Evolutionary conservation across 2,113 vertebrate genomes (phyloP).

Genomic region (Capricornis sumatraensis): DNA sequence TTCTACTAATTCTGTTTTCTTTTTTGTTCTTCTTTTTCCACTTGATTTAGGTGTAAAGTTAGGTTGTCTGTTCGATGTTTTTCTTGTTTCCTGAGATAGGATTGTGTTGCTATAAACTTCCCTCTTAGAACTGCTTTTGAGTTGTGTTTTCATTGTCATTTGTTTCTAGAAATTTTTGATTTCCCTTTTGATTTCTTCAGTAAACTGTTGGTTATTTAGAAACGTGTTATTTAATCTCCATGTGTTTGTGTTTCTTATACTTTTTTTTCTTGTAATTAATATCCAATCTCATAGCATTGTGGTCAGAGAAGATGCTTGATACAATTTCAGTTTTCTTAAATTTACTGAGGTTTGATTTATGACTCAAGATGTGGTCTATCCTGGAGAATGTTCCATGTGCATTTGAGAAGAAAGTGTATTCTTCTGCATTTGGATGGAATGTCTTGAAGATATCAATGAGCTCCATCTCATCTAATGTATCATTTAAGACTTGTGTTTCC

Average conservation of each 20-base stretch:
- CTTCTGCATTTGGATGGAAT: no score
- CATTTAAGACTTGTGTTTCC: background rate
- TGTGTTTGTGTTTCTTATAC: background rate
- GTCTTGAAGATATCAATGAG: background rate
- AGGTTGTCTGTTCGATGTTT: background rate
- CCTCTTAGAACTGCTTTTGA: background rate
- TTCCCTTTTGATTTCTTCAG: background rate
- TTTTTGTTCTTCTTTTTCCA: background rate
- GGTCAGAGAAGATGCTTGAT: background rate
- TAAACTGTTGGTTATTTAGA: background rate
- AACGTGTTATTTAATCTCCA: background rate
- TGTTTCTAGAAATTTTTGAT: background rate
- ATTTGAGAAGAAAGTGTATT: background rate
- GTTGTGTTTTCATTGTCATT: background rate
- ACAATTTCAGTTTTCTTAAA: background rate
- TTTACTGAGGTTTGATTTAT: background rate
- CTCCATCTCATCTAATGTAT: background rate
- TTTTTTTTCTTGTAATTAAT: background rate
- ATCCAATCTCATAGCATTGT: background rate
- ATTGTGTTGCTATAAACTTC: background rate
- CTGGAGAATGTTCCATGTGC: background rate
- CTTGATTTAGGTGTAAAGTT: background rate
- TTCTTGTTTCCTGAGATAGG: background rate
- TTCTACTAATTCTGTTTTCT: background rate
- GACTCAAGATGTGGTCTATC: background rate